Base-by-base conservation (phyloP, 1,140 invertebrate species). In the Archegozetes longisetosus region DNA sequence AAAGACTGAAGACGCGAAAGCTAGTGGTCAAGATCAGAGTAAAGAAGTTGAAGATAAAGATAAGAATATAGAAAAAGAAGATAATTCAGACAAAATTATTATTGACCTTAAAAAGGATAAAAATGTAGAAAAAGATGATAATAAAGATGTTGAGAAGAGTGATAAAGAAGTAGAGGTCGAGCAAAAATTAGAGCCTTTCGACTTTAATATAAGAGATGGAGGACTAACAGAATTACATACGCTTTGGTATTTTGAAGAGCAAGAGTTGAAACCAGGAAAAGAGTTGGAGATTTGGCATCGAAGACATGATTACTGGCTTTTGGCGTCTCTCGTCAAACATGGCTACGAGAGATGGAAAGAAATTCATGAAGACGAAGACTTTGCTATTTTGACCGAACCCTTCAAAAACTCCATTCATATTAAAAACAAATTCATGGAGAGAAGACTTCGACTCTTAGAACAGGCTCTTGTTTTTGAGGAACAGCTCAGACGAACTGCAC, bases 381-480 rank as follows among this genome's bases (percentile, higher is more conserved):
- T 58, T 51, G 14, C 27, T 14, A 49, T 58, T 9, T 27, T 58
- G n/a, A 51, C 26, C 23, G 57, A 58, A 53, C 57, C 57, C 12
- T 58, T 58, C 23, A 26, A 40, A n/a, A 58, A 23, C 14, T 20
- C 51, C 4, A 4, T 26, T 1, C n/a, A 27, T 3, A 20, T 58
- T 27, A 40, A 47, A 9, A 53, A 58, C 24, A 58, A 58, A 40
- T 58, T 58, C n/a, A 58, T 58, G 57, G 57, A 58, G 40, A 40
- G 57, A 17, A 40, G 57, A 17, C 25, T 58, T 12, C n/a, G 48
- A 13, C 29, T 58, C 1, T 24, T 58, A 2, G 57, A 58, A 53
- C 57, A 58, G 57, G 57, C 57, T 22, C 24, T 58, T 4, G 57
- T 58, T 13, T 58, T 58, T 28, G 57, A 58, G 23, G 57, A 58